These are phyloP conservation scores for Cottoperca gobio DNA, from an alignment of 2,797 vertebrate genomes.

Conservation along the genomic window DNA sequence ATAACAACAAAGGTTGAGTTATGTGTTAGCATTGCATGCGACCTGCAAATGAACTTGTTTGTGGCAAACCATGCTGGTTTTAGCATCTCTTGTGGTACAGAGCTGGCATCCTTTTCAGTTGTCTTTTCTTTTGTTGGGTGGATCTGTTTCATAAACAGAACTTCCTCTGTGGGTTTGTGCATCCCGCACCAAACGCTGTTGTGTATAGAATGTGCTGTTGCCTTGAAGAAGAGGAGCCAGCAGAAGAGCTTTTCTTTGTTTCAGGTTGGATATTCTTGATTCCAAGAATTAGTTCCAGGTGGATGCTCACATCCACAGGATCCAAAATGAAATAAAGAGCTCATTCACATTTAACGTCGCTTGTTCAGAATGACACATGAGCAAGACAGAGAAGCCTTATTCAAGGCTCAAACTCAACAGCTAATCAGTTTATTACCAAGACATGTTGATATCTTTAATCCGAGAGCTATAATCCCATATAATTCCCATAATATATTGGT, in stretches of 20 bases:
- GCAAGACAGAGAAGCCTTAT: neutral
- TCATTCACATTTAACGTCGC: slow-evolving; percentile 23
- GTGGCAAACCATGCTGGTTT: neutral
- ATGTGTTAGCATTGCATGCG: neutral
- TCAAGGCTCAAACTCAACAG: slow-evolving; percentile 9
- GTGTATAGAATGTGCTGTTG: neutral
- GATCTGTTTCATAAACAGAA: neutral
- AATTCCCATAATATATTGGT: neutral
- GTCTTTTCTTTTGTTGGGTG: neutral
- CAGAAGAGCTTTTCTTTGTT: slow-evolving; percentile 3
- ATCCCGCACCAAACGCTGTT: neutral
- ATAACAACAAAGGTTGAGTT: neutral
- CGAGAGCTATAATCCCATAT: no score
- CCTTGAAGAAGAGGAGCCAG: slow-evolving; percentile 6
- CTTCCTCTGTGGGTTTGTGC: neutral
- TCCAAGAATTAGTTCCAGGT: slow-evolving; percentile 24
- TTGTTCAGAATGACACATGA: neutral
- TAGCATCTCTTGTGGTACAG: neutral
- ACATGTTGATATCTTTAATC: no score
- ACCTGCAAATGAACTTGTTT: slow-evolving; percentile 18
- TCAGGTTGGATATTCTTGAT: slow-evolving; percentile 26
- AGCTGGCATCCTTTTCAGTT: slow-evolving; percentile 1
- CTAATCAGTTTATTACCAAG: neutral
- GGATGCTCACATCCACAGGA: slow-evolving; percentile 12
- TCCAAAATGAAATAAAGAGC: slow-evolving; percentile 24